These are phyloP conservation scores for Lasioglossum pauxillum DNA, from an alignment of 2,888 invertebrate genomes.

Conservation along the genomic window DNA sequence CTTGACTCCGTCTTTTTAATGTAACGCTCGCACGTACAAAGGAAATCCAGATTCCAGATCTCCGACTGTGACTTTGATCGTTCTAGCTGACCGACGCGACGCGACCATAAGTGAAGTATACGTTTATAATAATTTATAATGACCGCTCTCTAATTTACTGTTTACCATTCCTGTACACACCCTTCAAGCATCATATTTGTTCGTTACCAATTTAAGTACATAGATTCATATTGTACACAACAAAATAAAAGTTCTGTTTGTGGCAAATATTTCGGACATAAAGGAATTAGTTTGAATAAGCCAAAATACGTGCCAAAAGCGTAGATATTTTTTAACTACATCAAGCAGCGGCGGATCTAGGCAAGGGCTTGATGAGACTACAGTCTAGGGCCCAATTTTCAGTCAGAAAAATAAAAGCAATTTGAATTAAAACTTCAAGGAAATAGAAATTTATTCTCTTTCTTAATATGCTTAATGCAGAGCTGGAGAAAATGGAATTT, in stretches of 20 bases:
- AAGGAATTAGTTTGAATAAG: background rate
- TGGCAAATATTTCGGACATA: background rate
- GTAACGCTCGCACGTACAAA: background rate
- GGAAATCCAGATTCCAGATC: background rate
- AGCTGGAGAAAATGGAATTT: no score
- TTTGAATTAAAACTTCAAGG: no score
- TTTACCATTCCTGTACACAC: background rate
- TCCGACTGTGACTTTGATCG: constrained; percentile 5
- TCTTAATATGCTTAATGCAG: no score
- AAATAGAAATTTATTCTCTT: no score
- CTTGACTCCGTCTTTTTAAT: background rate
- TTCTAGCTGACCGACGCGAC: background rate
- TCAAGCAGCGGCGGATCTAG: no score
- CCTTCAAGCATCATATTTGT: background rate
- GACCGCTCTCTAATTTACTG: background rate
- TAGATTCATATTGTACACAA: background rate
- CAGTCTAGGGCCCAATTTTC: no score
- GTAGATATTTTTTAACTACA: no score
- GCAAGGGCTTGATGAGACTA: no score
- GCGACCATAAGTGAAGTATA: background rate
- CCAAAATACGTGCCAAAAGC: no score
- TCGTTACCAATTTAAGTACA: background rate
- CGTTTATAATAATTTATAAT: background rate
- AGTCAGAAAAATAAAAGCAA: no score
- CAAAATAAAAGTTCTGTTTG: background rate